A percentile compares a stretch with the other conserved stretches of the same genome.
phyloP scores from a whole-genome alignment of 2,113 vertebrate genomes.

The Cyanoramphus novaezelandiae region DNA sequence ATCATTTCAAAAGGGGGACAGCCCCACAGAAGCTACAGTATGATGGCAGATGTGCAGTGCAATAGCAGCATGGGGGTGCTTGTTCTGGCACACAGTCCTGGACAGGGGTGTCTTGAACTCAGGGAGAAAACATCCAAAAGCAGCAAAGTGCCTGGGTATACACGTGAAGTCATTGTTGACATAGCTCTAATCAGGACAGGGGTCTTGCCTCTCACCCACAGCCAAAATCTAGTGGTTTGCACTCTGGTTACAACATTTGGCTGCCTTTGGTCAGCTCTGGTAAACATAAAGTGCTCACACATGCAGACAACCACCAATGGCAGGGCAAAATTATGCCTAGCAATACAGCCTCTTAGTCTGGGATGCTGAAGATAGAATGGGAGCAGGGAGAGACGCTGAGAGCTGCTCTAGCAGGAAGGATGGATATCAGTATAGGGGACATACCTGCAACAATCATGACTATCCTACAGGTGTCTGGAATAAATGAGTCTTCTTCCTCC shows the following conservation, averaged over 20 bases:
- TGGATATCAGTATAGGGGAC: not conserved
- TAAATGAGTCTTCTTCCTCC: not conserved
- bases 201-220: not conserved
- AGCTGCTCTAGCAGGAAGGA: not conserved
- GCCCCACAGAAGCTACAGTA: not conserved
- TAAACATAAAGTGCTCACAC: not conserved
- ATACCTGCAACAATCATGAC: not conserved
- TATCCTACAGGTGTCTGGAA: not conserved
- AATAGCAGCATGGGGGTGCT: not conserved
- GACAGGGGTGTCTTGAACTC: not conserved
- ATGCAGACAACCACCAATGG: not conserved
- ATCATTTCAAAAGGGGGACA: not conserved
- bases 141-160: not conserved
- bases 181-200: not conserved
- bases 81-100: not conserved
- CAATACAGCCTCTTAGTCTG: not conserved
- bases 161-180: not conserved
- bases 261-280: not conserved
- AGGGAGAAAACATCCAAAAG: not conserved
- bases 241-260: not conserved
- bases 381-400: not conserved
- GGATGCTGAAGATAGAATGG: not conserved
- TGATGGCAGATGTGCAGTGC: not conserved
- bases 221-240: not conserved
- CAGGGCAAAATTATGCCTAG: not conserved